Conservation (phyloP, 2,797 vertebrate species). For the Pelobates cultripes region DNA sequence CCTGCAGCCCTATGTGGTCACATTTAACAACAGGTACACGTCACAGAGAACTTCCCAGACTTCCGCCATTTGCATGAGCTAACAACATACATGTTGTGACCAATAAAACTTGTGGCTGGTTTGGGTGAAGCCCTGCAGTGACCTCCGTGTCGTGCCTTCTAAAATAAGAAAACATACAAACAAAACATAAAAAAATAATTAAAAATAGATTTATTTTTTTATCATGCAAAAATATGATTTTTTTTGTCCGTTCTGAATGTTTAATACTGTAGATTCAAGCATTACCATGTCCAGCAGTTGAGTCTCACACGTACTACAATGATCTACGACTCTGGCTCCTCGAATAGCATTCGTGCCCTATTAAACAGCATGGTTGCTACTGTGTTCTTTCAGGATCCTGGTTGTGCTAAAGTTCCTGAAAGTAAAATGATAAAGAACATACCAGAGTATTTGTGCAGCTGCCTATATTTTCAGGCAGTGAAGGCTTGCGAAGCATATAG, state of each 20-base stretch:
- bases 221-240: background rate
- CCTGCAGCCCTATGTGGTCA: constrained; percentile 31
- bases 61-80: constrained; percentile 20
- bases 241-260: background rate
- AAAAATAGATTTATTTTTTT: background rate
- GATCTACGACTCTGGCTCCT: background rate
- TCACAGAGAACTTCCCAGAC: constrained; percentile 23
- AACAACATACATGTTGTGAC: background rate
- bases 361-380: background rate
- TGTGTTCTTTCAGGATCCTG: background rate
- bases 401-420: background rate
- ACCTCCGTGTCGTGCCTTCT: too few species aligned
- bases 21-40: constrained; percentile 50
- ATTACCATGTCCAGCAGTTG: background rate
- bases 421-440: constrained; percentile 9
- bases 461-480: constrained; percentile 29
- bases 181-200: background rate
- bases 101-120: constrained; percentile 6
- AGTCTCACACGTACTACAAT: background rate
- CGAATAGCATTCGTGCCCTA: background rate
- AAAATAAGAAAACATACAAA: background rate
- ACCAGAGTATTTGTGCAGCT: constrained; percentile 41
- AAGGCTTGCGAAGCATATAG: constrained; percentile 26
- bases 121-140: background rate
- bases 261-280: background rate